Base-by-base conservation (phyloP, 2,888 invertebrate species). In the Meliscaeva auricollis region DNA sequence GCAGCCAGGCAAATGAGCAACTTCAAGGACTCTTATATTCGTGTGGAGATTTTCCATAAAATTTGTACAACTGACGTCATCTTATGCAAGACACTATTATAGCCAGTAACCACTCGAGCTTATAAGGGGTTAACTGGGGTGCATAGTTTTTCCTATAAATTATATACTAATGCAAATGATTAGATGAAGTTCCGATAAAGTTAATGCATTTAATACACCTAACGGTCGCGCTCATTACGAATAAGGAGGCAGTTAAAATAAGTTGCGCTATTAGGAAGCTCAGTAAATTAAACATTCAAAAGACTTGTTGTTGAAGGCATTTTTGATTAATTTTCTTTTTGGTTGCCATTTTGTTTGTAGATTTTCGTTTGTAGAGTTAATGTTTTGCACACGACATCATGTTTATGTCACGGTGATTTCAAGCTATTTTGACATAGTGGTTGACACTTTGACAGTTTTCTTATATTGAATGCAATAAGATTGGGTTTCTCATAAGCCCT, bases 1-100 rank as follows among this genome's bases (percentile, higher is more conserved):
- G 73, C 48, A 78, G 69, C 69, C 69, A 78, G 32, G 69, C 41
- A 83, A 83, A 83, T 83, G 78, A 83, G 79, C 79, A 83, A 35
- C 20, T 83, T 83, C 83, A 83, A 83, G 83, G 83, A 74, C 74
- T 73, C 69, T 38, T 26, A 26, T 26, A 26, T 26, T 38, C 38
- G 38, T 38, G 62, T 74, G 69, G 62, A 81, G 73, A 78, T 69
- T 83, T 78, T 68, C 73, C 73, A 69, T 74, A 50, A 70, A 83
- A 70, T 82, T 64, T n/a, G 15, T 26, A 17, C 20, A 11, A 64
- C 54, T 44, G 60, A 52, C 38, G 64, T 56, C 60, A 50, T 41
- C 20, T 32, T 22, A 41, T 66, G 44, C 17, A 30, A 62, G 44
- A 44, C 46, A 64, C 64, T 46, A 26, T 3, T 3, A 4, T 26